Conservation (phyloP, 2,888 invertebrate species). For the Plutella xylostella region DNA sequence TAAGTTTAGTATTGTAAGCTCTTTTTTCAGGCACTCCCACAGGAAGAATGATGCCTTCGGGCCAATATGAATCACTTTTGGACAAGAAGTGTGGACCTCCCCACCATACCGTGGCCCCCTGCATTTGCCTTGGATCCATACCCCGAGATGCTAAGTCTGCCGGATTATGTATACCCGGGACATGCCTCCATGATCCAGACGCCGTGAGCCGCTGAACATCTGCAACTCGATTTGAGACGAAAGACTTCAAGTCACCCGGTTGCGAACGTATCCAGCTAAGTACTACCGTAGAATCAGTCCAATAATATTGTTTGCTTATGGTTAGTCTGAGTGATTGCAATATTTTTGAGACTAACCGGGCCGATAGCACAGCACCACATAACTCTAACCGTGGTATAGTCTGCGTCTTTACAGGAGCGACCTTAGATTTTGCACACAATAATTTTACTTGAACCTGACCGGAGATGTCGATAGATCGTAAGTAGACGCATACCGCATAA, state of each 20-base stretch:
- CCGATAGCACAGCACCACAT: background rate
- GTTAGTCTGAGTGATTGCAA: background rate
- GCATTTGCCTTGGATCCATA: background rate
- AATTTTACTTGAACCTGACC: background rate
- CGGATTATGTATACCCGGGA: background rate
- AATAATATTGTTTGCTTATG: background rate
- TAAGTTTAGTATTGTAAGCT: too few relatives aligned
- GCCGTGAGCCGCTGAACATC: background rate
- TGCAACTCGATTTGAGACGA: background rate
- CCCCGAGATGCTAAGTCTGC: slow-evolving; percentile 1
- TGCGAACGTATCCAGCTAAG: background rate
- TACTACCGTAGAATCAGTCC: background rate
- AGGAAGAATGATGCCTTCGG: too few relatives aligned
- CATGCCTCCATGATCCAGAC: background rate
- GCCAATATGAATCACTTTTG: background rate
- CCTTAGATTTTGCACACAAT: slow-evolving; percentile 4
- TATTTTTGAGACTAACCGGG: background rate
- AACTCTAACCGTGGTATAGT: background rate
- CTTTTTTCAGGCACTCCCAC: too few relatives aligned
- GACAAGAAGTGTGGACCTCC: background rate
- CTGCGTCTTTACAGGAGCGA: background rate
- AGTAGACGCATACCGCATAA: slow-evolving; percentile 12
- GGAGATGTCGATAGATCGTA: background rate
- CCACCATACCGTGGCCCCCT: background rate
- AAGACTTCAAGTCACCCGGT: background rate